Evolutionary conservation across 2,113 vertebrate species (phyloP).

Genomic region (Leptobrachium ailaonicum): DNA sequence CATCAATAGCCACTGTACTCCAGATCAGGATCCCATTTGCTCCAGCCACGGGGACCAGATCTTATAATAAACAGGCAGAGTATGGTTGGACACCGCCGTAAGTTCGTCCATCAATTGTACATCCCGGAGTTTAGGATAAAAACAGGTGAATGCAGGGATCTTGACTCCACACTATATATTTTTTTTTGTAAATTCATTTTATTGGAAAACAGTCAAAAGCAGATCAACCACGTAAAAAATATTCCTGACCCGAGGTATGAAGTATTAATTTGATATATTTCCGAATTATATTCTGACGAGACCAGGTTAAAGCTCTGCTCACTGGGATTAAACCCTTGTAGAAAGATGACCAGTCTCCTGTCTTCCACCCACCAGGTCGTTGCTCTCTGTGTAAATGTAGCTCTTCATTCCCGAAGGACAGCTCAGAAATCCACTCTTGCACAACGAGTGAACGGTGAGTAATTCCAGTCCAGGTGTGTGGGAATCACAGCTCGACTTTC

Average conservation of each 20-base stretch:
- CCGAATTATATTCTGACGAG: not conserved
- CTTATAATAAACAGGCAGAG: no score
- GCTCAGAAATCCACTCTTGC: constrained; percentile 6
- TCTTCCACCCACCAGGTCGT: constrained; percentile 17
- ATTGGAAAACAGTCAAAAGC: no score
- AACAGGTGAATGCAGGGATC: no score
- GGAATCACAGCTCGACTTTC: constrained; percentile 10
- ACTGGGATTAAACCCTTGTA: constrained; percentile 6
- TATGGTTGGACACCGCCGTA: no score
- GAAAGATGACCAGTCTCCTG: not conserved
- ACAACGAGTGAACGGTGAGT: constrained; percentile 22
- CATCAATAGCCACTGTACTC: no score
- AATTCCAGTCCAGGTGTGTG: not conserved
- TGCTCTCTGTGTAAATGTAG: constrained; percentile 9
- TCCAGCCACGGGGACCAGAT: no score
- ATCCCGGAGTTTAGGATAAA: no score
- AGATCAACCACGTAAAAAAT: no score
- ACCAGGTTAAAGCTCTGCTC: not conserved
- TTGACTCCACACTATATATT: no score
- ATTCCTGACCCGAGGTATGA: not conserved
- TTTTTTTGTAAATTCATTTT: no score
- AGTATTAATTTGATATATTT: not conserved
- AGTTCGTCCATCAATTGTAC: no score
- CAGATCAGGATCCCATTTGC: no score
- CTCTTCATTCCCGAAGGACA: constrained; percentile 23